A percentile compares a stretch with the other conserved stretches of the same genome.
These are phyloP conservation scores for Zelostemma sp. DNA, from an alignment of 1,140 invertebrate species.

Conservation along the genomic window DNA sequence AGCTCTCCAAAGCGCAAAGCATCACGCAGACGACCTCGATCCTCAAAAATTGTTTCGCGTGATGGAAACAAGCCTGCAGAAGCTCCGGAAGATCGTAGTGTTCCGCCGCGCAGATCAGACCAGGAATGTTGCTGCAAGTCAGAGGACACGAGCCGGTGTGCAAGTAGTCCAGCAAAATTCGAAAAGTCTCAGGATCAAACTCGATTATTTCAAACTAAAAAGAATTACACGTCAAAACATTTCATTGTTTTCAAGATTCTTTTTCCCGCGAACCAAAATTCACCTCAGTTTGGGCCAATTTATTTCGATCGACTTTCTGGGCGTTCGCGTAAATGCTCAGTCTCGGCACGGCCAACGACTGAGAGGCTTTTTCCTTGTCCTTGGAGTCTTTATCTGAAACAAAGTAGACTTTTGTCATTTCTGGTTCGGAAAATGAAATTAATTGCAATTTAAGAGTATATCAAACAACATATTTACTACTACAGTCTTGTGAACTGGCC, in stretches of 20 bases:
- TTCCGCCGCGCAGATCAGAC: conserved; percentile 92
- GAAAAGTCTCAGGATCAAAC: conserved; percentile 94
- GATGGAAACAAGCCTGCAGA: conserved; percentile 94
- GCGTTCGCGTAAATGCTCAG: conserved; percentile 93
- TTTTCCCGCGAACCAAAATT: too few relatives aligned
- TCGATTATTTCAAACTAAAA: conserved; percentile 92
- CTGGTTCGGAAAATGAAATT: too few relatives aligned
- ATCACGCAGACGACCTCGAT: conserved; percentile 94
- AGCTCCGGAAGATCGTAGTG: conserved; percentile 94
- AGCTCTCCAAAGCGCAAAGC: conserved; percentile 93
- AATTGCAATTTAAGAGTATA: too few relatives aligned
- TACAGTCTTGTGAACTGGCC: conserved; percentile 92
- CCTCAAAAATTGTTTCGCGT: conserved; percentile 92
- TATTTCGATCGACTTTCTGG: conserved; percentile 92
- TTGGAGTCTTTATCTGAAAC: conserved; percentile 80
- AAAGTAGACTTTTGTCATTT: too few relatives aligned
- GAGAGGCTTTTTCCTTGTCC: conserved; percentile 78
- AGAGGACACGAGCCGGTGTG: conserved; percentile 93
- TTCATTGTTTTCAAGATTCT: too few relatives aligned
- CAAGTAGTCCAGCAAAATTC: conserved; percentile 90
- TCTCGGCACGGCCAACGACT: conserved; percentile 82
- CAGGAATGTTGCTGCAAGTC: conserved; percentile 92
- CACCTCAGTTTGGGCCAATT: conserved; percentile 92
- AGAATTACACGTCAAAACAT: neutral
- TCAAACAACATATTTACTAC: conserved; percentile 82